Evolutionary conservation across 2,888 invertebrate genomes (phyloP).

Genomic region (Unio delphinus): DNA sequence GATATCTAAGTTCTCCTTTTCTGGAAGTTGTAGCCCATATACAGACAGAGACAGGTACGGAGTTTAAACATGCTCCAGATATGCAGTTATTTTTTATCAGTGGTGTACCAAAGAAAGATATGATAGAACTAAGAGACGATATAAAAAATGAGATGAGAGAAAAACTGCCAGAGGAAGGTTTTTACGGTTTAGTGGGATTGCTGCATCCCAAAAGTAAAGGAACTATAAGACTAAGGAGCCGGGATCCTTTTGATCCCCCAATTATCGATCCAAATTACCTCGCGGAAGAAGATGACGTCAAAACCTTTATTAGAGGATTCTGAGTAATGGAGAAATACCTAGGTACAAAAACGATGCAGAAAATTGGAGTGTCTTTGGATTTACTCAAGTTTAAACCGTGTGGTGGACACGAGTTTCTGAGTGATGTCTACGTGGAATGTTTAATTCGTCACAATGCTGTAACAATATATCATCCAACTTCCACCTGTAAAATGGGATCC

Average conservation of each 20-base stretch:
- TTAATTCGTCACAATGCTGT: no score
- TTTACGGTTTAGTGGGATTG: slow-evolving; percentile 12
- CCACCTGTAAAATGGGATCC: slow-evolving; percentile 26
- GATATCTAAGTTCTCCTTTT: neutral
- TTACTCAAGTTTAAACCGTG: slow-evolving; percentile 8
- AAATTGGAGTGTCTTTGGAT: slow-evolving; percentile 8
- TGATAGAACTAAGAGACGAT: neutral
- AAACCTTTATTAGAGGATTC: slow-evolving; percentile 17
- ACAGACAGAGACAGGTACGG: slow-evolving; percentile 5
- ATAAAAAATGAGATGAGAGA: slow-evolving; percentile 1
- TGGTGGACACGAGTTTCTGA: neutral
- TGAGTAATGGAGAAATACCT: slow-evolving; percentile 5
- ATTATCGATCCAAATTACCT: slow-evolving; percentile 93
- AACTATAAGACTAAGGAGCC: slow-evolving; percentile 81
- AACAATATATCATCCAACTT: slow-evolving; percentile 19
- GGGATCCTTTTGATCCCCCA: slow-evolving; percentile 85
- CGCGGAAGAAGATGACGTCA: slow-evolving; percentile 63
- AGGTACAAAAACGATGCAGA: slow-evolving; percentile 11
- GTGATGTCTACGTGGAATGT: no score
- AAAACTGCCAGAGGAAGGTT: slow-evolving; percentile 53
- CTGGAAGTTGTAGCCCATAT: slow-evolving; percentile 5
- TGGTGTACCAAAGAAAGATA: neutral
- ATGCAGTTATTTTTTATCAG: slow-evolving; percentile 12
- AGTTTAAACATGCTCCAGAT: slow-evolving; percentile 12
- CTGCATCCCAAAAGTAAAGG: slow-evolving; percentile 82